A percentile compares a stretch with the other conserved stretches of the same genome.
These are phyloP conservation scores for Microtus montanus DNA, from an alignment of 2,113 vertebrate genomes.

Conservation along the genomic window DNA sequence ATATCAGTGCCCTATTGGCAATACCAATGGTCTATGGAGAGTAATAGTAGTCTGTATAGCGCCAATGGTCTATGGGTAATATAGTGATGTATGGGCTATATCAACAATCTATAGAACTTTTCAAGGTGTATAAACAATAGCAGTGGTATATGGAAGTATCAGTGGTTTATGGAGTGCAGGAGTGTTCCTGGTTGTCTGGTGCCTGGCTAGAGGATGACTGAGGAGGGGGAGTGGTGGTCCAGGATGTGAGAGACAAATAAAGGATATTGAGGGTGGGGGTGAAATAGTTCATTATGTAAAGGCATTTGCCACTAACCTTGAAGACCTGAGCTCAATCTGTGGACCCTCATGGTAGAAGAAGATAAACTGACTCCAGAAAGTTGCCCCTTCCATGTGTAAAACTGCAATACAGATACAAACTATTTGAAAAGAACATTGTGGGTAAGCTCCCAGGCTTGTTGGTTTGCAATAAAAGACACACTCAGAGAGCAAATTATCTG, in stretches of 20 bases:
- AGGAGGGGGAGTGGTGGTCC: background rate
- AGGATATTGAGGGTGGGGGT: background rate
- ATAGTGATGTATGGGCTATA: background rate
- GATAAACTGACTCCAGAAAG: background rate
- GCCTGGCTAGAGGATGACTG: background rate
- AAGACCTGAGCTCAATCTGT: background rate
- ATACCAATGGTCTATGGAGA: too few species aligned
- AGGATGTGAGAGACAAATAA: background rate
- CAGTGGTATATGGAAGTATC: background rate
- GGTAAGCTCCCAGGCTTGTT: background rate
- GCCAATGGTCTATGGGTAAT: background rate
- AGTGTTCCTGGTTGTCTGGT: background rate
- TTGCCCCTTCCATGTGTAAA: background rate
- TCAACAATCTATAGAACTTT: background rate
- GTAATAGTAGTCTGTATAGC: too few species aligned
- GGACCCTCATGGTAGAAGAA: background rate
- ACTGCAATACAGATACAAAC: background rate
- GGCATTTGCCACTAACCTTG: background rate
- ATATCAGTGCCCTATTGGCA: too few species aligned
- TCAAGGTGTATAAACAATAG: background rate
- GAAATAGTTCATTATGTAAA: background rate
- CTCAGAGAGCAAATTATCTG: background rate
- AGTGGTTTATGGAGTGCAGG: background rate
- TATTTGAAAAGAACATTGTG: background rate
- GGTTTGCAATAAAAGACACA: background rate